Evolutionary conservation across 2,888 invertebrate genomes (phyloP), one percentile per base, ranked within the genome.

Genomic region (Hemithea aestivaria): DNA sequence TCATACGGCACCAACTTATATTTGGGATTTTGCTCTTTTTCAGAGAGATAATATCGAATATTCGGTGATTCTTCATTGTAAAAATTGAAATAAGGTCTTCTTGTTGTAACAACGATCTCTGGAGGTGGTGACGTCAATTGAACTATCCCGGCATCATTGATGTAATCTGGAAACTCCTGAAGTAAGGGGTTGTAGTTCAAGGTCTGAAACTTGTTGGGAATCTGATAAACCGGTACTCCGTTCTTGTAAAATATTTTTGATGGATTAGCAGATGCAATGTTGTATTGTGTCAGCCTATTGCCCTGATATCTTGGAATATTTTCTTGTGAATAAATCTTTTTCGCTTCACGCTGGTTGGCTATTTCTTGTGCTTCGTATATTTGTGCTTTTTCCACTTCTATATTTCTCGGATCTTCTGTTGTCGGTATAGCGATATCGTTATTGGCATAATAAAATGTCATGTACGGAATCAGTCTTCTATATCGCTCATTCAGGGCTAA

Each of bases 401-500:
- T 57, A 38, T 68, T 68, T 38, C 73, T 77, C 1, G 58, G 38
- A 31, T 51, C 68, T 27, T 72, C 79, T 46, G 69, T 80, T 34
- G 73, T 81, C 42, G 62, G 88, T 66, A 63, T 80, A 72, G 61
- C 63, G 47, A 90, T 74, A 60, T 91, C 89, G 40, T 91, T 5
- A 16, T 16, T 90, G 25, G 87, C 89, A n/a, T 92, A 83, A 70
- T 94, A 95, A 74, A 92, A 95, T 21, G 93, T 94, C 90, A 93
- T 93, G 69, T 95, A 95, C 1, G 95, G 95, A 61, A 95, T 92
- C 30, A 95, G 74, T 48, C 95, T 88, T 58, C 95, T 90, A 64
- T 92, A 92, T 32, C 95, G 88, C 74, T 94, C 92, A 35, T 90
- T 89, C 27, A 88, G 75, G 4, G 87, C 82, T 25, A 91, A 64